Evolutionary conservation across 2,888 invertebrate genomes (phyloP).

Genomic region (Plebejus melissa): DNA sequence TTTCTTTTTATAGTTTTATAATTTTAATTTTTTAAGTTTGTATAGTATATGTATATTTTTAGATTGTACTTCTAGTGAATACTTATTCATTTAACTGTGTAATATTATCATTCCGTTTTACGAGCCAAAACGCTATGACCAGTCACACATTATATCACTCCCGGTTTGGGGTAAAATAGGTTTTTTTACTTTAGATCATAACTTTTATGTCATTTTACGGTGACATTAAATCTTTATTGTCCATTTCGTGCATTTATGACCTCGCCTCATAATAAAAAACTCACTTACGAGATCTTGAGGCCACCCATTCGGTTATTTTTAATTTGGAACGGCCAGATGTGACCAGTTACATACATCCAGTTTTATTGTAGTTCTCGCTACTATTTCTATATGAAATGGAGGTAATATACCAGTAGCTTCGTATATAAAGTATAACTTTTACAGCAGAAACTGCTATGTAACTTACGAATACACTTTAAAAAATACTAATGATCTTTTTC

Average conservation of each 20-base stretch:
- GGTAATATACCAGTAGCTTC: neutral
- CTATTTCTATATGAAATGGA: neutral
- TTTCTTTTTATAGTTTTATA: too few species aligned
- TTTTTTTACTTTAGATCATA: conserved; percentile 38
- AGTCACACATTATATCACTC: conserved; percentile 33
- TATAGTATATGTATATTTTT: too few species aligned
- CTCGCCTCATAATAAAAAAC: conserved; percentile 34
- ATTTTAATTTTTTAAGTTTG: too few species aligned
- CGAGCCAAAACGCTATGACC: neutral
- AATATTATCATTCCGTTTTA: neutral
- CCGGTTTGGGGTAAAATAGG: conserved; percentile 38
- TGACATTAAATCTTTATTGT: conserved; percentile 39
- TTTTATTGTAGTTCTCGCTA: neutral
- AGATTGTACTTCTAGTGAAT: too few species aligned
- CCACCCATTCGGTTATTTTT: conserved; percentile 27
- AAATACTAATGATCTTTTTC: too few species aligned
- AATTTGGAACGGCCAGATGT: conserved; percentile 17
- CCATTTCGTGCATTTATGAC: conserved; percentile 35
- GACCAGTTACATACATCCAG: neutral
- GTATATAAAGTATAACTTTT: too few species aligned
- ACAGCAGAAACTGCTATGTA: too few species aligned
- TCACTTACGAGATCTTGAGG: conserved; percentile 32
- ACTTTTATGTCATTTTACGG: conserved; percentile 39
- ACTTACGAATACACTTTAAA: too few species aligned
- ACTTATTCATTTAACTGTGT: neutral